Conservation (phyloP, 2,888 invertebrate genomes). For the Drosophila eohydei region DNA sequence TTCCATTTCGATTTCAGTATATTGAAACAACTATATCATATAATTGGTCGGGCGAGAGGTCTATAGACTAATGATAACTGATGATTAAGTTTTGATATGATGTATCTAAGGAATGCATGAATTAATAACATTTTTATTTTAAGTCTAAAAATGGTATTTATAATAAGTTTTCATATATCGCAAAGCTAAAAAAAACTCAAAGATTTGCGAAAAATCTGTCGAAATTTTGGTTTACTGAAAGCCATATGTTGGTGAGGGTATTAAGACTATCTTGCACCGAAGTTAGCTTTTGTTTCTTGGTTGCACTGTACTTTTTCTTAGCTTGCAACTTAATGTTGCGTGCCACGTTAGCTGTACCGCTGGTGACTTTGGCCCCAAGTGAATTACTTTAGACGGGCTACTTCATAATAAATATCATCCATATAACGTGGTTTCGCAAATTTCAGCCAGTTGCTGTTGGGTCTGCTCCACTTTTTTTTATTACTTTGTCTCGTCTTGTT, state of each 20-base stretch:
- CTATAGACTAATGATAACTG: neutral
- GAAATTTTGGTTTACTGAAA: neutral
- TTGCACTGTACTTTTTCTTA: constrained; percentile 15
- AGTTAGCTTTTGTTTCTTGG: constrained; percentile 8
- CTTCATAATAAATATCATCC: constrained; percentile 42
- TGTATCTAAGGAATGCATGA: too few relatives aligned
- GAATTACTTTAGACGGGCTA: constrained; percentile 27
- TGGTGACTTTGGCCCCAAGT: constrained; percentile 22
- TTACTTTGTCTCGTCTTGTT: constrained; percentile 41
- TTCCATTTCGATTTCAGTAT: neutral
- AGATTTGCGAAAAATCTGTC: neutral
- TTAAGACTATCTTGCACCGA: neutral
- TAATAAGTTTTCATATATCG: too few relatives aligned
- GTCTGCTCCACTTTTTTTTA: constrained; percentile 44
- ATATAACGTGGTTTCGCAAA: constrained; percentile 62
- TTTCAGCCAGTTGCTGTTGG: constrained; percentile 31
- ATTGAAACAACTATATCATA: neutral
- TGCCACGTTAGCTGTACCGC: constrained; percentile 39
- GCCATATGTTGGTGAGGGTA: neutral
- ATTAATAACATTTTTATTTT: too few relatives aligned
- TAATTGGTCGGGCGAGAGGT: neutral
- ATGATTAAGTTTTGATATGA: too few relatives aligned
- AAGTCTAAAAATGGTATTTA: too few relatives aligned
- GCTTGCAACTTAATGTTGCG: constrained; percentile 46
- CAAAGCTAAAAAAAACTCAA: neutral